These are phyloP conservation scores for Lymantria dispar DNA, from an alignment of 2,888 invertebrate species.

Conservation along the genomic window DNA sequence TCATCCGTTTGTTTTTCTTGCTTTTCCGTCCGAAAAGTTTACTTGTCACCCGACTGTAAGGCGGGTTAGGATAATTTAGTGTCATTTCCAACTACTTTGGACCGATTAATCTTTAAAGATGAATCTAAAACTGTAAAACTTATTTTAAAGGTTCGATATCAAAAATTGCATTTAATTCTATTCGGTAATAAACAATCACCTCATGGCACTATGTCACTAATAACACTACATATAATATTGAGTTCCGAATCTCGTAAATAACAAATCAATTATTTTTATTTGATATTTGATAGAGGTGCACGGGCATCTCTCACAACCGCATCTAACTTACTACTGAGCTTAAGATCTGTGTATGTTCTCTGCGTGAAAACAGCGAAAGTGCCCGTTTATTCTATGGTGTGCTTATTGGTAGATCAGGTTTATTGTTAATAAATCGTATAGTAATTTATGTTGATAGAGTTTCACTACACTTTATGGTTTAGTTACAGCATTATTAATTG, in stretches of 20 bases:
- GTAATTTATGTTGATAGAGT: slow-evolving; percentile 6
- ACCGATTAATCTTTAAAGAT: slow-evolving; percentile 11
- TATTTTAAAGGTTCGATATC: not conserved
- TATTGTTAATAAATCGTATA: slow-evolving; percentile 13
- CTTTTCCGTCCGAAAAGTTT: slow-evolving; percentile 72
- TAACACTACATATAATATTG: slow-evolving; percentile 16
- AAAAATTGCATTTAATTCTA: not conserved
- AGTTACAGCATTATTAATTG: not conserved
- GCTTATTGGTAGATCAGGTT: slow-evolving; percentile 16
- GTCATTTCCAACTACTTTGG: slow-evolving; percentile 51
- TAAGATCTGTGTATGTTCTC: slow-evolving; percentile 53
- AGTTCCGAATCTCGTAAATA: slow-evolving; percentile 5
- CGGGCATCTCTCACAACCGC: slow-evolving; percentile 44
- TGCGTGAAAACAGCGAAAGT: slow-evolving; percentile 72
- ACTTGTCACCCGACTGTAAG: slow-evolving; percentile 59
- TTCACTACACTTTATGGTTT: slow-evolving; percentile 5
- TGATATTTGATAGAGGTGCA: slow-evolving; percentile 35
- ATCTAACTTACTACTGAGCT: slow-evolving; percentile 57
- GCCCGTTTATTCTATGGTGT: slow-evolving; percentile 23
- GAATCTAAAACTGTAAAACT: slow-evolving; percentile 3
- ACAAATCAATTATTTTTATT: slow-evolving; percentile 7
- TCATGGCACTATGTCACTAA: slow-evolving; percentile 26
- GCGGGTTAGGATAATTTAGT: slow-evolving; percentile 54
- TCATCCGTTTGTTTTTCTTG: slow-evolving; percentile 65
- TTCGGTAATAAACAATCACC: slow-evolving; percentile 17